Conservation (phyloP, 2,113 vertebrate species). For the Lontra canadensis region DNA sequence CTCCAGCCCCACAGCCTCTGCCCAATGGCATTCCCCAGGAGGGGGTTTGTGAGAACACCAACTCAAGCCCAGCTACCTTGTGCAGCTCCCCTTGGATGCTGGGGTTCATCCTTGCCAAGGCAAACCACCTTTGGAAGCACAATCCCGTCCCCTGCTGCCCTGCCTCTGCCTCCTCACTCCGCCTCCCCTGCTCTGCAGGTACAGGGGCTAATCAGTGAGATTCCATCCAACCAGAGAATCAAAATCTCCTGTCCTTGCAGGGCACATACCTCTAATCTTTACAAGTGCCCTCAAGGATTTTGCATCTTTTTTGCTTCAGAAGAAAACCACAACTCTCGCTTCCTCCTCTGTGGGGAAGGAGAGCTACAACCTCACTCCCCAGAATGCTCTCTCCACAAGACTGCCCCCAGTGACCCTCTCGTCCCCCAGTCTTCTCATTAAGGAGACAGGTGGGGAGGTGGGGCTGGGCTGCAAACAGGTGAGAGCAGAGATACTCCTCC, state of each 20-base stretch:
- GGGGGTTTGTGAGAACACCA: not conserved
- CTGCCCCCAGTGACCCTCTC: no score
- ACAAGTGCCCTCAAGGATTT: not conserved
- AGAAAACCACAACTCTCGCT: not conserved
- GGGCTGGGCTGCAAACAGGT: not conserved
- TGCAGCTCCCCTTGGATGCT: fast-evolving
- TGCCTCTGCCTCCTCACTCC: not conserved
- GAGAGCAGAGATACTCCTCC: not conserved
- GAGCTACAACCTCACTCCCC: not conserved
- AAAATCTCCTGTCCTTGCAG: not conserved
- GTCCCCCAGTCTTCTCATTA: not conserved
- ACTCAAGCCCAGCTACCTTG: no score
- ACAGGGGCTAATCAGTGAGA: not conserved
- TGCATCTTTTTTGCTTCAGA: not conserved
- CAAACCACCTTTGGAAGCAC: no score
- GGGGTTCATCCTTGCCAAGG: not conserved
- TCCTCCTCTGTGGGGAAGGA: not conserved
- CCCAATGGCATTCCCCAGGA: not conserved
- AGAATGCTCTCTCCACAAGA: not conserved
- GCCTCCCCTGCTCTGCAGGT: not conserved
- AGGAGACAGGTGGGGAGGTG: not conserved
- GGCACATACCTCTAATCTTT: not conserved
- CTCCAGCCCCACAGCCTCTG: fast-evolving
- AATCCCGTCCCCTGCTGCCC: not conserved
- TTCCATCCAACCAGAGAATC: not conserved